Base-by-base conservation (phyloP, 2,797 vertebrate species). In the Leptatherina wallacei region DNA sequence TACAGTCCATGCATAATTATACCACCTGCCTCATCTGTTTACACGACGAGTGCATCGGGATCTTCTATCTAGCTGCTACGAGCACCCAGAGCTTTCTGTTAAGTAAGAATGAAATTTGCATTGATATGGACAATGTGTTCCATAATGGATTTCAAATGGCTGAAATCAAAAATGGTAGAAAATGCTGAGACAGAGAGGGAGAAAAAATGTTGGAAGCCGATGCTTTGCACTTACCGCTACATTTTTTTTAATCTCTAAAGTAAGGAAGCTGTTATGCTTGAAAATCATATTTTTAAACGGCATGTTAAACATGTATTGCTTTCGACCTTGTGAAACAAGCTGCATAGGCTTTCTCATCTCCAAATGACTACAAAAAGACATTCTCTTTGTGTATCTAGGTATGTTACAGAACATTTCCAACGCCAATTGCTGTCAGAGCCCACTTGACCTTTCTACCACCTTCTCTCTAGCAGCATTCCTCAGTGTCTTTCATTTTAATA, bases 391-490 rank as follows among this genome's bases (percentile, higher is more conserved):
- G 14, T 33, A 36, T 67, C 44, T 14, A 60, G 51, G 27, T 20
- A 60, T 14, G 44, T 66, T 61, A 72, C 30, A 59, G 49, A 78
- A 38, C 18, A 29, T 73, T 73, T 64, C 35, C 14, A 56, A 24
- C 58, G 30, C 78, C 3, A 9, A 9, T 18, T 29, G 30, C 36
- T 66, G 54, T 36, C 12, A 24, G 57, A 62, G 30, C 16, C 49
- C 71, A 62, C 69, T 80, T 82, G 76, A 90, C 75, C 75, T 30
- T 38, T 36, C 32, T 55, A 27, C 9, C 18, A 69, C 36, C 22
- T 56, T 72, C 61, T 68, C 58, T 58, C n/a, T 57, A 54, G 61
- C 63, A 42, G 9, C 27, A 32, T 27, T 55, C 0, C 6, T 24
- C 11, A 29, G 56, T 69, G 61, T 59, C 63, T 65, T 71, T 73